Evolutionary conservation across 1,140 invertebrate species (phyloP).

Genomic region (Linepithema humile): DNA sequence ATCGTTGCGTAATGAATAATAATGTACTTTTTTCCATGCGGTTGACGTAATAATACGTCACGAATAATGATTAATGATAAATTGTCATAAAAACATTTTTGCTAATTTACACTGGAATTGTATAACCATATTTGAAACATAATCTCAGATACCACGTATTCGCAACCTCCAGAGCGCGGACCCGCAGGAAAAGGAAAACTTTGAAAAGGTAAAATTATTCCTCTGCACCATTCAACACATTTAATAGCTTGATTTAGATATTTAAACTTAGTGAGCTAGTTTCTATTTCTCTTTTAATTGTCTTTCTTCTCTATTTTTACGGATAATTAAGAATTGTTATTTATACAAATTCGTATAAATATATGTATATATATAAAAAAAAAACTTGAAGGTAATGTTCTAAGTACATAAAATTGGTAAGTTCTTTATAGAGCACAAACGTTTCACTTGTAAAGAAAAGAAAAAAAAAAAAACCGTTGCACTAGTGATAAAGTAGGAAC

Average conservation of each 20-base stretch:
- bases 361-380: not conserved
- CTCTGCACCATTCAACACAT: constrained; percentile 51
- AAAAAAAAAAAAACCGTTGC: too few relatives aligned
- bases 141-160: constrained; percentile 85
- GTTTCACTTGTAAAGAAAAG: constrained; percentile 5
- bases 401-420: constrained; percentile 36
- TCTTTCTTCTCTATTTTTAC: not conserved
- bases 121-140: constrained; percentile 82
- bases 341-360: not conserved
- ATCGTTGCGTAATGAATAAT: not conserved
- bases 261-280: not conserved
- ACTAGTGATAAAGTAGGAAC: not conserved
- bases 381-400: not conserved
- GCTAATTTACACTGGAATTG: constrained; percentile 65
- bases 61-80: constrained; percentile 12
- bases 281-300: too few relatives aligned
- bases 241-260: not conserved
- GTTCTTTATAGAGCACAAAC: not conserved
- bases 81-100: constrained; percentile 27
- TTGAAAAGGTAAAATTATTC: constrained; percentile 88
- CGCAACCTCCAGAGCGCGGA: constrained; percentile 85
- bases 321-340: not conserved
- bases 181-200: constrained; percentile 88
- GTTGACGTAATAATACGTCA: not conserved
- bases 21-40: not conserved